Percentiles rank a stretch among this genome's conserved stretches.
Evolutionary conservation across 2,797 vertebrate species (phyloP).

Genomic region (Melanotaenia boesemani): DNA sequence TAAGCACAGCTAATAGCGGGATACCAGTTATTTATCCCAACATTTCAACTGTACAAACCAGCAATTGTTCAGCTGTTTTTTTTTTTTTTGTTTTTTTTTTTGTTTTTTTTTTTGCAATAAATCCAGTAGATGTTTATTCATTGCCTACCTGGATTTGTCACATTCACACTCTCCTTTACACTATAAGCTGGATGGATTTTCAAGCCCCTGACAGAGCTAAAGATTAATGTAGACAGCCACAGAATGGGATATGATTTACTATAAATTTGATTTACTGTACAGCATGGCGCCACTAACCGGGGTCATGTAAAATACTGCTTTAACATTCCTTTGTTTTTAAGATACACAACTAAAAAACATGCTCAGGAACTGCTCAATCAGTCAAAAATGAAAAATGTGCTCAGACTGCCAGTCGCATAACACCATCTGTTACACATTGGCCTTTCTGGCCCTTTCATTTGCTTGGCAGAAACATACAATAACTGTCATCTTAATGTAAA

Average conservation of each 20-base stretch:
- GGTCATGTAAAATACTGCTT: slow-evolving; percentile 49
- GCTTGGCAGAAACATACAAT: slow-evolving; percentile 8
- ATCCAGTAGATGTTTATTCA: slow-evolving; percentile 40
- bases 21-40: slow-evolving; percentile 40
- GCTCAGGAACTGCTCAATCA: slow-evolving; percentile 33
- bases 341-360: slow-evolving; percentile 16
- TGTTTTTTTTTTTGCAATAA: slow-evolving; percentile 24
- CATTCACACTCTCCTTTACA: slow-evolving; percentile 11
- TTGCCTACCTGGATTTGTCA: slow-evolving; percentile 38
- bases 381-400: slow-evolving; percentile 30
- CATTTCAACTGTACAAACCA: slow-evolving; percentile 13
- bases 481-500: slow-evolving; percentile 15
- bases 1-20: slow-evolving; percentile 41
- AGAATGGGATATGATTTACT: slow-evolving; percentile 40
- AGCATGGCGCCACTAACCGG: slow-evolving; percentile 26
- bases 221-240: slow-evolving; percentile 49
- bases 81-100: not conserved
- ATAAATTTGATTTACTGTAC: slow-evolving; percentile 47
- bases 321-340: slow-evolving; percentile 27
- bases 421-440: slow-evolving; percentile 21
- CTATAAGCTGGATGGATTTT: slow-evolving; percentile 37
- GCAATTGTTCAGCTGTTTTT: slow-evolving; percentile 30
- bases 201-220: slow-evolving; percentile 12
- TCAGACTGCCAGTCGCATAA: slow-evolving; percentile 7
- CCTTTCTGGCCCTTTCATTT: slow-evolving; percentile 12